A percentile compares a stretch with the other conserved stretches of the same genome.
Conservation (phyloP, 2,797 vertebrate species). For the Anas georgica region DNA sequence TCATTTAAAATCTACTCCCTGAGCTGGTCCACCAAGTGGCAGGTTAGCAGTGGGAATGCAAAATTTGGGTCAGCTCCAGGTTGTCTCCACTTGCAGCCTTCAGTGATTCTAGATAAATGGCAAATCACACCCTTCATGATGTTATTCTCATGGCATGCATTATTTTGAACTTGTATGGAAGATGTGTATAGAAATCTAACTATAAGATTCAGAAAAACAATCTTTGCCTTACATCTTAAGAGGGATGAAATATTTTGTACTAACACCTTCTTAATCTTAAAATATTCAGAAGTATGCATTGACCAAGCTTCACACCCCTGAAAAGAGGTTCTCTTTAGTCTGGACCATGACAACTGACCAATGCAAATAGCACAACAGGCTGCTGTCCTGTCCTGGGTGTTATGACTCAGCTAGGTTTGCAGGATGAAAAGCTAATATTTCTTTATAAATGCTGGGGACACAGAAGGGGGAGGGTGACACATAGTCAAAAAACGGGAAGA, state of each 20-base stretch:
- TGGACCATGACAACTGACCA: background rate
- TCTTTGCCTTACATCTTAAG: background rate
- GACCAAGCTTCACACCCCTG: background rate
- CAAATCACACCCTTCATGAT: background rate
- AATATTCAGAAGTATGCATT: background rate
- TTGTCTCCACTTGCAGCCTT: background rate
- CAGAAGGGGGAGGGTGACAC: background rate
- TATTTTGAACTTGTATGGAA: background rate
- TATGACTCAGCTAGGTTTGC: background rate
- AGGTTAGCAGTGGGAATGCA: background rate
- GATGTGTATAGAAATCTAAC: background rate
- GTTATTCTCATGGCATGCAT: background rate
- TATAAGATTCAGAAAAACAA: background rate
- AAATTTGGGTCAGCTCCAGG: rapidly evolving
- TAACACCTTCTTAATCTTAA: background rate
- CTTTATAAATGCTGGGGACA: background rate
- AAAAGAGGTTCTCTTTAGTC: background rate
- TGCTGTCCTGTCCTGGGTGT: background rate
- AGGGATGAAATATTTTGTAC: background rate
- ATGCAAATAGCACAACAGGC: background rate
- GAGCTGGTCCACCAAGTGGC: background rate
- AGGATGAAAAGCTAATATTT: background rate
- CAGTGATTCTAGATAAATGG: background rate
- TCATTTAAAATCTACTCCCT: background rate
- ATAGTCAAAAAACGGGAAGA: background rate